phyloP scores from a whole-genome alignment of 2,113 vertebrate species.

The Blennius ocellaris region DNA sequence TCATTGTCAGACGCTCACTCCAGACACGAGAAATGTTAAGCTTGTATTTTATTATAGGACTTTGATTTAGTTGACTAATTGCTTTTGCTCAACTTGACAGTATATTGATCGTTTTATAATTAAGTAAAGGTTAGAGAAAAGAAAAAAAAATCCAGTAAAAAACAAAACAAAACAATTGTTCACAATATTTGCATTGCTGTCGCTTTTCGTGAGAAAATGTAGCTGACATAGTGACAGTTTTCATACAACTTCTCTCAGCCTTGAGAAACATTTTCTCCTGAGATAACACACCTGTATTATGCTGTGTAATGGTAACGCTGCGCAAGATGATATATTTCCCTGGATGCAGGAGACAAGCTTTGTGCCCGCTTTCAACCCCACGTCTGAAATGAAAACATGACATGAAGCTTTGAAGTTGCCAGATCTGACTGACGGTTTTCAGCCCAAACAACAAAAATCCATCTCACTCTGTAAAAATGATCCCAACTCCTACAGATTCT shows the following conservation, averaged over 20 bases:
- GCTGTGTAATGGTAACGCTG: not conserved
- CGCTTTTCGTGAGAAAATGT: not conserved
- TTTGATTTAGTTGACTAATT: too few species aligned
- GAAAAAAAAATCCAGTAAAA: not conserved
- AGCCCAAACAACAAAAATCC: not conserved
- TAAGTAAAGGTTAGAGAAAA: not conserved
- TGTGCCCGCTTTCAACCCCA: not conserved
- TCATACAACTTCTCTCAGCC: conserved; percentile 14
- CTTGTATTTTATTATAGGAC: too few species aligned
- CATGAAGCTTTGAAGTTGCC: conserved; percentile 3
- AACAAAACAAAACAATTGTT: not conserved
- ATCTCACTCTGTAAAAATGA: not conserved
- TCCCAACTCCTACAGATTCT: too few species aligned
- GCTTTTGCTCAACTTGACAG: too few species aligned
- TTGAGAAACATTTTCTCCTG: not conserved
- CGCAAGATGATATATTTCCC: conserved; percentile 27
- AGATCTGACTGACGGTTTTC: not conserved
- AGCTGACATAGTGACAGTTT: conserved; percentile 1
- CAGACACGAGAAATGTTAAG: too few species aligned
- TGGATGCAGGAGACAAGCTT: too few species aligned
- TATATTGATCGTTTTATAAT: not conserved
- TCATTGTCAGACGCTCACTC: too few species aligned
- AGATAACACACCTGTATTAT: not conserved
- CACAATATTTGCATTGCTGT: conserved; percentile 2
- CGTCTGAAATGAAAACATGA: conserved; percentile 5